These are phyloP conservation scores for Catocala nupta DNA, from an alignment of 2,888 invertebrate species.

Conservation along the genomic window DNA sequence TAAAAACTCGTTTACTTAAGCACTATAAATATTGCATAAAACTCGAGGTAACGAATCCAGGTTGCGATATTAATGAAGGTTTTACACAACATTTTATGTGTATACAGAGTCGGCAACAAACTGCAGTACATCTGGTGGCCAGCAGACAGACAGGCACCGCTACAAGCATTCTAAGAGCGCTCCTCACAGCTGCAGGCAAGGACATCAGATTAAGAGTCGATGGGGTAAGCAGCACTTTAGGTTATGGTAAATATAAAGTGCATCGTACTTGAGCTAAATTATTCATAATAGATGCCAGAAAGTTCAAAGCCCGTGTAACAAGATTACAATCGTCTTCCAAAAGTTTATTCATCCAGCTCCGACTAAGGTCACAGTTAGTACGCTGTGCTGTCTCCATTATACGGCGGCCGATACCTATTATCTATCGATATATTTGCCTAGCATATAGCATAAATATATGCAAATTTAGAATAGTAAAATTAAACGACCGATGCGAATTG, in stretches of 20 bases:
- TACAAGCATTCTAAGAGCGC: slow-evolving; percentile 94
- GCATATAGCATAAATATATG: slow-evolving; percentile 52
- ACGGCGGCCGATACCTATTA: slow-evolving; percentile 31
- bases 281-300: too few species aligned
- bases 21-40: slow-evolving; percentile 8
- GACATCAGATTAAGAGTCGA: slow-evolving; percentile 95
- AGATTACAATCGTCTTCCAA: slow-evolving; percentile 8
- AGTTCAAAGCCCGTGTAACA: slow-evolving; percentile 3
- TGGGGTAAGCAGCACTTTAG: slow-evolving; percentile 89
- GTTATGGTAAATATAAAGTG: not conserved
- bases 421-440: slow-evolving; percentile 25
- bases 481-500: slow-evolving; percentile 55
- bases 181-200: slow-evolving; percentile 95
- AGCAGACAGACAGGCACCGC: slow-evolving; percentile 97
- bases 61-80: slow-evolving; percentile 23
- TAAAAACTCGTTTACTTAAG: slow-evolving; percentile 1
- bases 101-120: slow-evolving; percentile 95
- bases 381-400: slow-evolving; percentile 26
- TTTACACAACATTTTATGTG: slow-evolving; percentile 43
- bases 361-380: slow-evolving; percentile 20
- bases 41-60: slow-evolving; percentile 4
- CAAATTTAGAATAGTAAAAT: slow-evolving; percentile 61
- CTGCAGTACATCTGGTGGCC: slow-evolving; percentile 98
- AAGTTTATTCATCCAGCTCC: slow-evolving; percentile 26
- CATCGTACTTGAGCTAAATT: too few species aligned